A percentile compares a stretch with the other conserved stretches of the same genome.
These are phyloP conservation scores for Nannobrachium achirus DNA, from an alignment of 2,113 vertebrate species.

Conservation along the genomic window DNA sequence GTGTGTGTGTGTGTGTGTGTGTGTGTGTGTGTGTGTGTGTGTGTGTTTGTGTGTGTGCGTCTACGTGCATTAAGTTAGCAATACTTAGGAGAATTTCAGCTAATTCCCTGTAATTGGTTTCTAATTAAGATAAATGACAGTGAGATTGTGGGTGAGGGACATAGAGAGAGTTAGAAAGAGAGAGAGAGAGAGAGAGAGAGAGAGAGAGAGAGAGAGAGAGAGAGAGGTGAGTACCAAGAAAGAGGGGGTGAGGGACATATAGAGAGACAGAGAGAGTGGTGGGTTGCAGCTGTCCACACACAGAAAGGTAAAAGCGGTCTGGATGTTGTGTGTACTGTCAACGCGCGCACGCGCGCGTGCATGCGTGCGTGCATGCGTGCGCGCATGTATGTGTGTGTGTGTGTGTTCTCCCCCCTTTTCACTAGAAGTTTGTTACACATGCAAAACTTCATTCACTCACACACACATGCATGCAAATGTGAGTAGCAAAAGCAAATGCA, in stretches of 20 bases:
- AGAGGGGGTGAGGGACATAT: conserved; percentile 37
- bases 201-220: conserved; percentile 48
- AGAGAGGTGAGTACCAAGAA: conserved; percentile 28
- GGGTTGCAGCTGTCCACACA: conserved; percentile 88
- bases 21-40: not conserved
- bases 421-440: too few relatives aligned
- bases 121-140: conserved; percentile 96
- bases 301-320: conserved; percentile 5
- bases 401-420: too few relatives aligned
- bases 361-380: too few relatives aligned
- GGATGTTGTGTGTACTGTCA: too few relatives aligned
- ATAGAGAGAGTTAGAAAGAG: conserved; percentile 58
- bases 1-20: too few relatives aligned
- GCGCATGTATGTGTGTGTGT: too few relatives aligned
- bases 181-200: conserved; percentile 92
- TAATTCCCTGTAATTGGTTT: conserved; percentile 95
- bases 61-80: conserved; percentile 86
- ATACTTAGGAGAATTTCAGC: conserved; percentile 92
- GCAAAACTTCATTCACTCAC: too few relatives aligned
- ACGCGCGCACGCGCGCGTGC: too few relatives aligned
- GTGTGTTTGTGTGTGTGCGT: not conserved
- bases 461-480: too few relatives aligned
- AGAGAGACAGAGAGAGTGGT: conserved; percentile 90
- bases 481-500: too few relatives aligned
- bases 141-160: conserved; percentile 77